A percentile compares a stretch with the other conserved stretches of the same genome.
Evolutionary conservation across 1,140 invertebrate genomes (phyloP).

Genomic region (Drosophila sproati): DNA sequence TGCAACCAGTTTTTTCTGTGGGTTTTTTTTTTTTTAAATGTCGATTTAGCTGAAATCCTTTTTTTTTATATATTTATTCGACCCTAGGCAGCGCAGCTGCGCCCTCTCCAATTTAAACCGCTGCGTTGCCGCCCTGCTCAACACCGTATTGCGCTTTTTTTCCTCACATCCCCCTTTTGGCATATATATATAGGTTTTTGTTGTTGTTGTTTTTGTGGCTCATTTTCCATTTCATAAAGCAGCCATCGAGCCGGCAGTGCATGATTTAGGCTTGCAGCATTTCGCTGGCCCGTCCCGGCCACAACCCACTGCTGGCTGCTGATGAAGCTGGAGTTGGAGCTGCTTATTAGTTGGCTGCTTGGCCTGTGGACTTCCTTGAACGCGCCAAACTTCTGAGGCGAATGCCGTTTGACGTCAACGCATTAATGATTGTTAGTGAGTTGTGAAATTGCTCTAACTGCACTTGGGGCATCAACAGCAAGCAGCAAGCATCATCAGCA

Average conservation of each 20-base stretch:
- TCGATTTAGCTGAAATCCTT: constrained; percentile 38
- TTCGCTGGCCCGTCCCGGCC: neutral
- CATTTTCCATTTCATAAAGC: constrained; percentile 82
- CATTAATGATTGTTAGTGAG: constrained; percentile 83
- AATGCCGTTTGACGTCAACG: constrained; percentile 69
- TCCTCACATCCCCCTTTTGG: neutral
- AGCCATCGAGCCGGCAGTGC: constrained; percentile 68
- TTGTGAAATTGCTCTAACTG: constrained; percentile 83
- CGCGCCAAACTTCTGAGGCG: constrained; percentile 54
- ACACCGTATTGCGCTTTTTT: constrained; percentile 5
- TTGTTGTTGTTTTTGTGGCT: constrained; percentile 69
- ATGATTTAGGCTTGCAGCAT: constrained; percentile 75
- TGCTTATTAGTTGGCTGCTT: constrained; percentile 68
- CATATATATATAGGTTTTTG: constrained; percentile 38
- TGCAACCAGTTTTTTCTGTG: neutral
- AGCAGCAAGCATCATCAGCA: constrained; percentile 21
- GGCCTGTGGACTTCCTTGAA: constrained; percentile 66
- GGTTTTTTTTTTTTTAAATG: constrained; percentile 40
- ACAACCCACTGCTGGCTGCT: constrained; percentile 7
- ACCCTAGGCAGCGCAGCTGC: constrained; percentile 5
- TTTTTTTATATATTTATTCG: constrained; percentile 10
- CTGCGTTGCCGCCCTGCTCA: neutral
- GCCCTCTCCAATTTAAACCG: neutral
- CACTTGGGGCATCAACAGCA: constrained; percentile 61
- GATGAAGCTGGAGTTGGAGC: constrained; percentile 31